These are phyloP conservation scores for Penaeus vannamei DNA, from an alignment of 1,140 invertebrate species.

Conservation along the genomic window DNA sequence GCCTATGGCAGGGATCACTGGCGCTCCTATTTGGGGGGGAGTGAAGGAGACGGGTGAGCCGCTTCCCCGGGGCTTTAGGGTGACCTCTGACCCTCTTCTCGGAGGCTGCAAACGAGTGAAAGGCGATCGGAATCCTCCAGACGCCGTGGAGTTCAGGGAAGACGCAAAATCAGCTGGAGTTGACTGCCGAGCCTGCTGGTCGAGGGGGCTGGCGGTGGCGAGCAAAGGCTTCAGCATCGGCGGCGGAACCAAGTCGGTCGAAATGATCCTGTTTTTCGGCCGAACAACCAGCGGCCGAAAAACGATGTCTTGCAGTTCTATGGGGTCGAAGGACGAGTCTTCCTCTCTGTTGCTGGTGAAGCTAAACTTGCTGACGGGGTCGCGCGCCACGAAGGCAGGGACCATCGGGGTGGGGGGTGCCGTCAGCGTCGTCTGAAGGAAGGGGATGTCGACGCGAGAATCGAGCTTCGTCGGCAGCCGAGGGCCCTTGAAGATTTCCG, in stretches of 20 bases:
- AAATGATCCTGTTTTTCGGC: slow-evolving; percentile 16
- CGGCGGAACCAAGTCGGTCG: neutral
- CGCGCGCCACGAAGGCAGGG: slow-evolving; percentile 34
- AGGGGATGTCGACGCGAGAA: neutral
- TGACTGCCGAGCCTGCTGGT: too few species aligned
- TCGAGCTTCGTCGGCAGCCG: too few species aligned
- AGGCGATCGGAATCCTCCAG: too few species aligned
- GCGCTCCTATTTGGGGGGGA: too few species aligned
- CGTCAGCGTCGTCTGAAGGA: slow-evolving; percentile 18
- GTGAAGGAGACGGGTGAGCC: too few species aligned
- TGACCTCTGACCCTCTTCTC: too few species aligned
- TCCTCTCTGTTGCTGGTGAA: slow-evolving; percentile 29
- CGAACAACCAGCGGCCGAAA: slow-evolving; percentile 29
- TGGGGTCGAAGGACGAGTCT: neutral
- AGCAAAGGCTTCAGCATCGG: neutral
- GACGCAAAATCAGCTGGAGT: too few species aligned
- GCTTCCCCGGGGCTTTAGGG: too few species aligned
- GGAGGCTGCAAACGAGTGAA: too few species aligned
- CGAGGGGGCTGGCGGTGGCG: neutral
- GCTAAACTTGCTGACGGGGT: slow-evolving; percentile 31
- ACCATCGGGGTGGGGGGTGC: slow-evolving; percentile 19
- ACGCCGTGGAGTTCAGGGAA: too few species aligned
- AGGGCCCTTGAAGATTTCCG: too few species aligned
- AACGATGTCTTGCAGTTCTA: slow-evolving; percentile 19
- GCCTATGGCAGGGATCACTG: too few species aligned